These are phyloP conservation scores for Ametastegia equiseti DNA, from an alignment of 2,888 invertebrate species.

Conservation along the genomic window DNA sequence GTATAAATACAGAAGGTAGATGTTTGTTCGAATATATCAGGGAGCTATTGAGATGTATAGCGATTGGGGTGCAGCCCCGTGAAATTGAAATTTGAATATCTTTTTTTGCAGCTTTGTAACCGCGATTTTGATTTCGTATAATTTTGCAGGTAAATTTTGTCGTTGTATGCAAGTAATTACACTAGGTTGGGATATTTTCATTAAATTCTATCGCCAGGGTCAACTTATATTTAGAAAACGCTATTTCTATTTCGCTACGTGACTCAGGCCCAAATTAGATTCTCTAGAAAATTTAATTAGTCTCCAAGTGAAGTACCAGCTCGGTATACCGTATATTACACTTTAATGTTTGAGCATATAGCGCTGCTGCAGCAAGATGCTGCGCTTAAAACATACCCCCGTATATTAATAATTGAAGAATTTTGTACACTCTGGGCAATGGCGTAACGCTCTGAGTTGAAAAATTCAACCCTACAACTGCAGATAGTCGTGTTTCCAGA, in stretches of 20 bases:
- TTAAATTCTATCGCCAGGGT: constrained; percentile 9
- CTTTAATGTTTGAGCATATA: neutral
- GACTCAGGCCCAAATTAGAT: constrained; percentile 8
- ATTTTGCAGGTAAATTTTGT: neutral
- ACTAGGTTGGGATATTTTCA: neutral
- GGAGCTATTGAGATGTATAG: too few relatives aligned
- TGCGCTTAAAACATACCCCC: neutral
- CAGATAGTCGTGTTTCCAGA: too few relatives aligned
- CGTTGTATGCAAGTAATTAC: neutral
- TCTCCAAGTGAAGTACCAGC: neutral
- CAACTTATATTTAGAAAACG: constrained; percentile 18
- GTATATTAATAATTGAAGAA: neutral
- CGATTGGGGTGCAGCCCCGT: too few relatives aligned
- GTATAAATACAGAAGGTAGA: too few relatives aligned
- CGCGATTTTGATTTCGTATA: neutral
- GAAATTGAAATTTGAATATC: too few relatives aligned
- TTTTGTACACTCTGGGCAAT: too few relatives aligned
- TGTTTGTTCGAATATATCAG: too few relatives aligned
- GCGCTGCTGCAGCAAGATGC: neutral
- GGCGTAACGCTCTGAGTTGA: too few relatives aligned
- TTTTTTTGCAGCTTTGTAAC: too few relatives aligned
- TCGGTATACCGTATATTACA: neutral
- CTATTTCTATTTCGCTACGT: constrained; percentile 14
- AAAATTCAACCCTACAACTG: too few relatives aligned
- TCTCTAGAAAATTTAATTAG: constrained; percentile 21